A percentile compares a stretch with the other conserved stretches of the same genome.
Conservation (phyloP, 2,113 vertebrate species). For the Prietella phreatophila region DNA sequence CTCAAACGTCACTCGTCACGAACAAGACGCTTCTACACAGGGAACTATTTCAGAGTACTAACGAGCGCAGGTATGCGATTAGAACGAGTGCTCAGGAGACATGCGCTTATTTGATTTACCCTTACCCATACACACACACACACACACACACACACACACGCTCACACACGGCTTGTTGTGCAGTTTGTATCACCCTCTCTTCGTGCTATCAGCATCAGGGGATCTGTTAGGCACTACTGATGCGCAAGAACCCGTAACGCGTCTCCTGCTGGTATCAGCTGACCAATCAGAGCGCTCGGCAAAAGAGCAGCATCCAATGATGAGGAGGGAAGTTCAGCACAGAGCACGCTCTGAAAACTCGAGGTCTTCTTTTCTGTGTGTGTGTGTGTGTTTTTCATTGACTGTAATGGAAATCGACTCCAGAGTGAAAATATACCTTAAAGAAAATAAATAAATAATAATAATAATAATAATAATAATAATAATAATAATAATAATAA, state of each 20-base stretch:
- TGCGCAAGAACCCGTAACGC: slow-evolving; percentile 14
- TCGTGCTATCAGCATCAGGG: slow-evolving; percentile 20
- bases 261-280: slow-evolving; percentile 21
- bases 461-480: no score
- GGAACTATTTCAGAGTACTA: slow-evolving; percentile 7
- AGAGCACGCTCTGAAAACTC: neutral
- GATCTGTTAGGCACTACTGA: slow-evolving; percentile 32
- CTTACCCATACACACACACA: neutral
- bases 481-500: no score
- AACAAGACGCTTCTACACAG: neutral
- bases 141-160: slow-evolving; percentile 13
- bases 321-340: neutral
- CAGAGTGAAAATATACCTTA: neutral
- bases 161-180: slow-evolving; percentile 41
- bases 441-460: no score
- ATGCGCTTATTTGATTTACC: slow-evolving; percentile 13
- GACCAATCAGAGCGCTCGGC: neutral
- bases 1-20: neutral
- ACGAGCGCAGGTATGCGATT: slow-evolving; percentile 15
- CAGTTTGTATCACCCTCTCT: slow-evolving; percentile 49
- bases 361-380: neutral
- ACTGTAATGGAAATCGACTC: neutral
- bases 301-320: neutral
- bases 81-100: slow-evolving; percentile 16
- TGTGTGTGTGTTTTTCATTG: neutral